These are phyloP conservation scores for Tapera naevia DNA, from an alignment of 2,797 vertebrate genomes.

Conservation along the genomic window DNA sequence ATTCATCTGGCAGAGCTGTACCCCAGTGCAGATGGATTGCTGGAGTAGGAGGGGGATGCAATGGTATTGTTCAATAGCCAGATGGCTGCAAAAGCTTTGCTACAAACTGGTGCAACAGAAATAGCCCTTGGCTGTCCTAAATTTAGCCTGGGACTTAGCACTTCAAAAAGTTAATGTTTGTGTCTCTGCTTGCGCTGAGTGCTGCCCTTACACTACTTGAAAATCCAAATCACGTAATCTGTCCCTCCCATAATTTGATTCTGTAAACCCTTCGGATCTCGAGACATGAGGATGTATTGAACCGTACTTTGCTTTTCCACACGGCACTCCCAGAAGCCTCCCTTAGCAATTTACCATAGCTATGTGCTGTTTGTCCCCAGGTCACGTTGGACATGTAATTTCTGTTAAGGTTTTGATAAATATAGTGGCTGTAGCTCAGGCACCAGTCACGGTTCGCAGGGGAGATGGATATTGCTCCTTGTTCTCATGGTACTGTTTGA, in stretches of 20 bases:
- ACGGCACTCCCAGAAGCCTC: not conserved
- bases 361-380: not conserved
- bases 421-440: not conserved
- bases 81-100: conserved; percentile 53
- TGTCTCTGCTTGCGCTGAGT: not conserved
- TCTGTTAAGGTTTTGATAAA: not conserved
- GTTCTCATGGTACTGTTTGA: not conserved
- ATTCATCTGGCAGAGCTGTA: not conserved
- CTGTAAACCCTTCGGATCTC: not conserved
- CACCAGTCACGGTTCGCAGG: not conserved
- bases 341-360: not conserved
- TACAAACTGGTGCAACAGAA: not conserved
- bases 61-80: not conserved
- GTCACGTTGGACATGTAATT: not conserved
- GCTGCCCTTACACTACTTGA: not conserved
- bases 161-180: not conserved
- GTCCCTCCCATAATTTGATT: not conserved
- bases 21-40: not conserved
- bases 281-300: not conserved
- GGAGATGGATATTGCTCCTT: not conserved
- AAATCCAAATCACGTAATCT: not conserved
- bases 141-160: conserved; percentile 1
- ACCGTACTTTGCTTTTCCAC: not conserved
- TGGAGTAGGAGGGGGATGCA: not conserved
- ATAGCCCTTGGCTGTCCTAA: conserved; percentile 27